These are phyloP conservation scores for Heterotilapia buettikoferi DNA, from an alignment of 2,113 vertebrate species.

Conservation along the genomic window DNA sequence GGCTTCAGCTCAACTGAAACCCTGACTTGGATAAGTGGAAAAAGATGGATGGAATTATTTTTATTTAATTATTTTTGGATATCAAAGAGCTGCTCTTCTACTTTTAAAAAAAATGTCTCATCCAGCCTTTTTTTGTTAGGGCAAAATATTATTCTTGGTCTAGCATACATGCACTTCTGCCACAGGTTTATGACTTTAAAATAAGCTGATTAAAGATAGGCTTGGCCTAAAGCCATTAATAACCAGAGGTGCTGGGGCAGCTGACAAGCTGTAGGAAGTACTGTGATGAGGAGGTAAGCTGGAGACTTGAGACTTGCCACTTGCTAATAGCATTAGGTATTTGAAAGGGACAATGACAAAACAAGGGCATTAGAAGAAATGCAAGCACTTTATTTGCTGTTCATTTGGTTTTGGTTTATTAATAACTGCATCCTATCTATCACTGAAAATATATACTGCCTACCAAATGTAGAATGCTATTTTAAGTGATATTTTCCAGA, in stretches of 20 bases:
- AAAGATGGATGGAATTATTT: background rate
- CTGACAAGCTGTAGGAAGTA: background rate
- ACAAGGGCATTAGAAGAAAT: constrained; percentile 4
- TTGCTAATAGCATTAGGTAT: constrained; percentile 39
- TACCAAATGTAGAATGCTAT: background rate
- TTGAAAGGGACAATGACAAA: constrained; percentile 19
- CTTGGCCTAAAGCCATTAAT: background rate
- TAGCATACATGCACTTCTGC: background rate
- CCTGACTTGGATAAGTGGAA: background rate
- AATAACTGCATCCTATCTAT: background rate
- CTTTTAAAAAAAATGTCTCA: background rate
- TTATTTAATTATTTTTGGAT: background rate
- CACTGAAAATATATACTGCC: background rate
- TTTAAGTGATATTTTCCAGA: background rate
- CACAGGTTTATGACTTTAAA: background rate
- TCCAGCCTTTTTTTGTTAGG: background rate
- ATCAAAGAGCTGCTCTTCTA: background rate
- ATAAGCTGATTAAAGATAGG: background rate
- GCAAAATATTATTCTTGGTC: background rate
- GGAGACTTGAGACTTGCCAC: background rate
- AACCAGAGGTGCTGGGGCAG: background rate
- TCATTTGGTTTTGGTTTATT: background rate
- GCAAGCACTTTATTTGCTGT: background rate
- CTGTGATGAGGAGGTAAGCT: background rate
- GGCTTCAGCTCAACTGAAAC: background rate